phyloP scores from a whole-genome alignment of 2,113 vertebrate genomes.

The Smithornis capensis region DNA sequence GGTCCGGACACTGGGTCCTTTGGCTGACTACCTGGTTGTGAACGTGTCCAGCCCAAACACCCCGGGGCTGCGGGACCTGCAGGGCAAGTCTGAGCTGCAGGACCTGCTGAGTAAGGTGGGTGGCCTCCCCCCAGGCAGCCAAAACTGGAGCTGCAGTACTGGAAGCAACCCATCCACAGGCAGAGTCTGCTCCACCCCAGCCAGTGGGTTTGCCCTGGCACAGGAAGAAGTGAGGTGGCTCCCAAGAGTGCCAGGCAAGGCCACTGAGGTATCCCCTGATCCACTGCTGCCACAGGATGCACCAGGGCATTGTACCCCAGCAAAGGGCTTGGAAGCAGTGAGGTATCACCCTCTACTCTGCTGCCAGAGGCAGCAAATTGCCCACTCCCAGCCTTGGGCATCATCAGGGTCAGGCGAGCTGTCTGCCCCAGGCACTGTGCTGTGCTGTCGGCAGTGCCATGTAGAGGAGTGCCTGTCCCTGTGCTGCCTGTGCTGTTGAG shows the following conservation, averaged over 20 bases:
- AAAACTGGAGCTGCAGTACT: background rate
- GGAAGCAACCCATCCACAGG: too few relatives aligned
- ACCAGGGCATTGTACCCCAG: background rate
- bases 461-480: background rate
- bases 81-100: slow-evolving; percentile 83
- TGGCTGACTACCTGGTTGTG: slow-evolving; percentile 95
- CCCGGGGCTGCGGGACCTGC: slow-evolving; percentile 85
- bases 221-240: background rate
- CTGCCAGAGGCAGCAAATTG: fast-evolving
- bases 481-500: background rate
- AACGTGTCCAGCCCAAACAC: slow-evolving; percentile 98
- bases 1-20: slow-evolving; percentile 81
- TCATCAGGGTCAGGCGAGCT: fast-evolving
- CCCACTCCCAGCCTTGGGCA: background rate
- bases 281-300: fast-evolving
- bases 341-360: background rate
- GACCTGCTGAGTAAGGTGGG: slow-evolving; percentile 84
- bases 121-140: background rate
- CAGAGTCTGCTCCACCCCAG: background rate
- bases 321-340: background rate
- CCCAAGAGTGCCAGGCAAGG: fast-evolving
- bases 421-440: background rate
- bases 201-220: background rate
- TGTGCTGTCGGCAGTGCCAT: fast-evolving
- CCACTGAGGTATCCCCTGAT: background rate